Evolutionary conservation across 2,113 vertebrate genomes (phyloP).

Genomic region (Passerina amoena): DNA sequence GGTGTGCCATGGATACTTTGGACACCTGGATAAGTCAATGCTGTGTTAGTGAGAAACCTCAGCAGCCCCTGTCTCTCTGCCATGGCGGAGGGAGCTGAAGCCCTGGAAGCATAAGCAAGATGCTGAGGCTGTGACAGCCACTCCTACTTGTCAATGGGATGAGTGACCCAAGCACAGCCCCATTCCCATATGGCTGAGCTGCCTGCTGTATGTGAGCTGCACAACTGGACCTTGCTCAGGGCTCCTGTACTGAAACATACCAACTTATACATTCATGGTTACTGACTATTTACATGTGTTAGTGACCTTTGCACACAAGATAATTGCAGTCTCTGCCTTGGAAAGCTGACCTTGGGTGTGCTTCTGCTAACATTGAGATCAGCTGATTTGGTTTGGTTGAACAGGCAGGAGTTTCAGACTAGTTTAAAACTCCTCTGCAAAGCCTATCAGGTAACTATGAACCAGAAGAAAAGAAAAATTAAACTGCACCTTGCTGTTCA

Average conservation of each 20-base stretch:
- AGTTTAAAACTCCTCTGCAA: neutral
- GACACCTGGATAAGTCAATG: neutral
- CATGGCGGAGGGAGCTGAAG: fast-evolving
- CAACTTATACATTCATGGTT: neutral
- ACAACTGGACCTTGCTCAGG: neutral
- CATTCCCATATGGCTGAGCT: neutral
- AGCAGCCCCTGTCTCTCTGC: neutral
- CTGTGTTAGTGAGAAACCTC: neutral
- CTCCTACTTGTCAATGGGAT: neutral
- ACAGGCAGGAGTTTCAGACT: neutral
- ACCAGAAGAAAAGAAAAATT: neutral
- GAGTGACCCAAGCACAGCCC: neutral
- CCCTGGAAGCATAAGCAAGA: neutral
- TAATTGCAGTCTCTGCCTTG: neutral
- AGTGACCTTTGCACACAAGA: neutral
- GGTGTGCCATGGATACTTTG: neutral
- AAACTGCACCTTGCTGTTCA: neutral
- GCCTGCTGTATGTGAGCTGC: neutral
- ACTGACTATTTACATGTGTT: neutral
- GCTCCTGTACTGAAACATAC: neutral
- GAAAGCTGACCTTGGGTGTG: neutral
- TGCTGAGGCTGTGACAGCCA: neutral
- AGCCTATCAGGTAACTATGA: neutral
- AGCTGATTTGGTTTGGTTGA: neutral
- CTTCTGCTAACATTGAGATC: neutral